Evolutionary conservation across 2,113 vertebrate species (phyloP).

Genomic region (Paracanthobrama guichenoti): DNA sequence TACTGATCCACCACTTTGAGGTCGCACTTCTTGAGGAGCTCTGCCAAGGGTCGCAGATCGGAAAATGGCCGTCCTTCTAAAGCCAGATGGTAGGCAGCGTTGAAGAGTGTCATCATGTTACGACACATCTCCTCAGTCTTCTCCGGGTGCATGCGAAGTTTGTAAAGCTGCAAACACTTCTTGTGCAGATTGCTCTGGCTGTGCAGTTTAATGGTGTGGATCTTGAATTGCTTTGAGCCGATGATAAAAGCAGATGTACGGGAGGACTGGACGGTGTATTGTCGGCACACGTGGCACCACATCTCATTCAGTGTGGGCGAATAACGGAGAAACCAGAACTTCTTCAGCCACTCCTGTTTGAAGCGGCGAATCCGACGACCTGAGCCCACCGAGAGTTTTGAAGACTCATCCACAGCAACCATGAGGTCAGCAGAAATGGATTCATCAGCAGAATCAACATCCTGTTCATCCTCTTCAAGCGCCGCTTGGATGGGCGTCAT

Average conservation of each 20-base stretch:
- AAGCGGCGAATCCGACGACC: slow-evolving; percentile 91
- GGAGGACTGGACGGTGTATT: slow-evolving; percentile 96
- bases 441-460: slow-evolving; percentile 93
- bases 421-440: slow-evolving; percentile 88
- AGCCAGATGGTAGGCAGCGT: slow-evolving; percentile 92
- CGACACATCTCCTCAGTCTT: slow-evolving; percentile 98
- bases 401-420: slow-evolving; percentile 83
- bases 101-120: slow-evolving; percentile 93
- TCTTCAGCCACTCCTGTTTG: slow-evolving; percentile 97
- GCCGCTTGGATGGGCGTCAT: slow-evolving; percentile 83
- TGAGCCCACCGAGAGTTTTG: slow-evolving; percentile 79
- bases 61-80: slow-evolving; percentile 90
- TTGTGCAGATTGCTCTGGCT: slow-evolving; percentile 99
- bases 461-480: slow-evolving; percentile 91
- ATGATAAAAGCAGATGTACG: slow-evolving; percentile 96
- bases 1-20: slow-evolving; percentile 97
- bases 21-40: slow-evolving; percentile 93
- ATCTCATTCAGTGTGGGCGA: slow-evolving; percentile 94
- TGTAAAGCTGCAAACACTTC: slow-evolving; percentile 97
- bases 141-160: slow-evolving; percentile 95
- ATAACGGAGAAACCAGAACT: slow-evolving; percentile 98
- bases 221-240: slow-evolving; percentile 97
- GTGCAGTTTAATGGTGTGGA: slow-evolving; percentile 97
- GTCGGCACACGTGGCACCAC: slow-evolving; percentile 98
- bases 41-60: slow-evolving; percentile 89